Evolutionary conservation across 2,797 vertebrate species (phyloP), one percentile per base, ranked within the genome.

Genomic region (Sebastes dallii): DNA sequence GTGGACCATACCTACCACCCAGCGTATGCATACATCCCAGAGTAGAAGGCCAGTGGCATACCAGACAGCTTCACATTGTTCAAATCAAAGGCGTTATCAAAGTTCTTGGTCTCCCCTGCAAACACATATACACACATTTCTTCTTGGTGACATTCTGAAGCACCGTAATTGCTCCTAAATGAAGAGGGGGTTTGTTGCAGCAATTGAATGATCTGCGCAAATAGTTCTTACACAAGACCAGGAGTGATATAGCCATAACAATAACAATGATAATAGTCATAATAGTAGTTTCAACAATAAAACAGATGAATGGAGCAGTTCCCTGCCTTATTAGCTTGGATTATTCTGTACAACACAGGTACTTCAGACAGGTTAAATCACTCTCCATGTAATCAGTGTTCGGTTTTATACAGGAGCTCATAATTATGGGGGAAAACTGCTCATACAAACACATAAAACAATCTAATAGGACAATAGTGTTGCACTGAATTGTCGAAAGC

Each of bases 21-120:
- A 62, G 98, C 96, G 14, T 99, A 99, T 16, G 98, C 98, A 66
- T 99, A 99, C 98, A 99, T 99, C 93, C 98, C 98, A 32, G 98
- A 98, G 93, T 99, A 99, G 91, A 99, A 99, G 58, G 98, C 98
- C 82, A 99, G 92, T 1, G 98, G 98, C 82, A 99, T 94, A 42
- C 95, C 95, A 67, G 95, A 94, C 84, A 99, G 66, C 80, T 95
- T 91, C 10, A 97, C 83, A 52, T 94, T 95, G 75, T 89, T 95
- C 80, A 97, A 90, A 0, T 96, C 95, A 95, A 99, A 99, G 71
- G 96, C 95, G 68, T 98, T 97, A 93, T 97, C 95, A 95, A 99
- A 99, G 93, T 98, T 95, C 72, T 89, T 91, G 18, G 97, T 98
- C 85, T 99, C 95, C 25, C 98, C 98, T 99, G 90, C 12, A 77